Evolutionary conservation across 2,113 vertebrate genomes (phyloP).

Genomic region (Poeciliopsis prolifica): DNA sequence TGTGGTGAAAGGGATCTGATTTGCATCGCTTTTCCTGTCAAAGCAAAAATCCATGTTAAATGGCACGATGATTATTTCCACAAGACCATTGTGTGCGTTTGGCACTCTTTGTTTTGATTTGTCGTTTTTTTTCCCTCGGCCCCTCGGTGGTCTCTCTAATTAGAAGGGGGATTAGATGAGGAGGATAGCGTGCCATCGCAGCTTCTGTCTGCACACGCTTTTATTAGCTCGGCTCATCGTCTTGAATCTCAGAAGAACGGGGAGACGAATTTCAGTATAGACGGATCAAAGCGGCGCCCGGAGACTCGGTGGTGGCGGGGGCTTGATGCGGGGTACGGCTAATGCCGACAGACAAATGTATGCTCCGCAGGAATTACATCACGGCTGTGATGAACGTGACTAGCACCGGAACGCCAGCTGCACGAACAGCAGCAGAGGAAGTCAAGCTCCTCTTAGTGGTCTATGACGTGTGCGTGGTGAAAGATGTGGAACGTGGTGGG

Average conservation of each 20-base stretch:
- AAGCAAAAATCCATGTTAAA: background rate
- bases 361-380: conserved; percentile 1
- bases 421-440: conserved; percentile 29
- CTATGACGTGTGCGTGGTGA: conserved; percentile 35
- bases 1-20: background rate
- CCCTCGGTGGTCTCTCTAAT: conserved; percentile 61
- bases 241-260: conserved; percentile 29
- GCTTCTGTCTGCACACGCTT: conserved; percentile 57
- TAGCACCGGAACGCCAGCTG: conserved; percentile 2
- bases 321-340: conserved; percentile 34
- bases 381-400: conserved; percentile 26
- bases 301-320: conserved; percentile 13
- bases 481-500: conserved; percentile 53
- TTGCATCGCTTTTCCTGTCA: background rate
- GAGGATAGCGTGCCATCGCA: conserved; percentile 62
- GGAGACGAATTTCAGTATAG: conserved; percentile 31
- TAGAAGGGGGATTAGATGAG: conserved; percentile 62
- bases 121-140: conserved; percentile 22
- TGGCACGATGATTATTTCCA: background rate
- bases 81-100: background rate
- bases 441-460: conserved; percentile 22
- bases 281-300: conserved; percentile 50
- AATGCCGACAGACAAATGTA: conserved; percentile 34
- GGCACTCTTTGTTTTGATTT: conserved; percentile 11
- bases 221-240: conserved; percentile 66